phyloP scores from a whole-genome alignment of 2,888 invertebrate species.

The Scaptodrosophila latifasciaeformis region DNA sequence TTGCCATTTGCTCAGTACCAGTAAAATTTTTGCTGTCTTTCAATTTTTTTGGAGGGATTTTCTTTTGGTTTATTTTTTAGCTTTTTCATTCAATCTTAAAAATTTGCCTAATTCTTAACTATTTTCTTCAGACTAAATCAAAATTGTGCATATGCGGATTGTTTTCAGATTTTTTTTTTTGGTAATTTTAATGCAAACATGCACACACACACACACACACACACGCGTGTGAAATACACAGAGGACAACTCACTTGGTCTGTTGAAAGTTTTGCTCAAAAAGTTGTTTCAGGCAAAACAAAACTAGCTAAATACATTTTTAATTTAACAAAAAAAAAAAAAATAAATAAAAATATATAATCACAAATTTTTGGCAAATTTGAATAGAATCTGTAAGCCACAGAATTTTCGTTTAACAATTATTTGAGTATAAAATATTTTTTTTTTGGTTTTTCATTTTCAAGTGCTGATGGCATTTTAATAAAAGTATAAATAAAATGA shows the following conservation, averaged over 20 bases:
- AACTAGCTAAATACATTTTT: background rate
- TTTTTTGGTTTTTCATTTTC: constrained; percentile 46
- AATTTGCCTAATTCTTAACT: constrained; percentile 46
- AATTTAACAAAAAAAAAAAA: constrained; percentile 6
- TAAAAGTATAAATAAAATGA: constrained; percentile 12
- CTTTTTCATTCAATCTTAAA: constrained; percentile 5
- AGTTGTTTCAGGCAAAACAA: too few relatives aligned
- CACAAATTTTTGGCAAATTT: constrained; percentile 30
- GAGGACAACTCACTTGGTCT: background rate
- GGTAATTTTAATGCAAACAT: constrained; percentile 1
- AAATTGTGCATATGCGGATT: constrained; percentile 67
- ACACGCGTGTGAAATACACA: background rate
- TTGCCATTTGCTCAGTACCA: constrained; percentile 28
- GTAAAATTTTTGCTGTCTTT: constrained; percentile 10
- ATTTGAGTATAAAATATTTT: constrained; percentile 18
- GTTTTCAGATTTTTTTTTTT: constrained; percentile 32
- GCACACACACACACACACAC: constrained; percentile 17
- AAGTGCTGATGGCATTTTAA: constrained; percentile 69
- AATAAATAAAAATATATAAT: constrained; percentile 1
- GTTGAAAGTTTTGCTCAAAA: constrained; percentile 60
- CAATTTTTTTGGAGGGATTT: constrained; percentile 49
- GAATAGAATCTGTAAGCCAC: constrained; percentile 2
- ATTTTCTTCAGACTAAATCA: constrained; percentile 58
- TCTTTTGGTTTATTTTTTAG: constrained; percentile 28
- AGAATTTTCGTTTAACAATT: constrained; percentile 8